A percentile compares a stretch with the other conserved stretches of the same genome.
Conservation (phyloP, 2,888 invertebrate species). For the Eupithecia abbreviata region DNA sequence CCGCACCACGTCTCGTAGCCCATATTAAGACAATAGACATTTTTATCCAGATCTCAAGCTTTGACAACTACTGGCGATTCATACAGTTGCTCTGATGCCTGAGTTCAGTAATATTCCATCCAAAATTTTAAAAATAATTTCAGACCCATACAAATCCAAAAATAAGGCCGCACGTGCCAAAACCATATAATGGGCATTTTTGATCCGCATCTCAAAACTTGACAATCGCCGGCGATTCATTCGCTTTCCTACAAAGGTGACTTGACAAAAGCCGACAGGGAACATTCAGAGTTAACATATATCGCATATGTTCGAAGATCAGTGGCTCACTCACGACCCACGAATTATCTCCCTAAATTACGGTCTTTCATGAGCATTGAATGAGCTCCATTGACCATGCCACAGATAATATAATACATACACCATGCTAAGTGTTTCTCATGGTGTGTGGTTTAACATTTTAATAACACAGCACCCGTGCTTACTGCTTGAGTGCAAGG, state of each 20-base stretch:
- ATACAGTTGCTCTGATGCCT: background rate
- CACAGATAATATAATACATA: no score
- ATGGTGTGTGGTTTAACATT: slow-evolving; percentile 9
- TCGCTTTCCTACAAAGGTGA: background rate
- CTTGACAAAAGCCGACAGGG: background rate
- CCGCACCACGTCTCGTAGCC: background rate
- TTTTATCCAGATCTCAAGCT: background rate
- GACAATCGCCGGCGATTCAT: background rate
- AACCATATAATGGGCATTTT: background rate
- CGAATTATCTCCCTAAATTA: slow-evolving; percentile 25
- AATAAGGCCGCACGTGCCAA: background rate
- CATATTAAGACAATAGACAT: background rate
- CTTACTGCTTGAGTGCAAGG: background rate
- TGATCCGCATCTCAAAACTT: background rate
- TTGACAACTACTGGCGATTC: background rate
- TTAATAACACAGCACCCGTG: background rate
- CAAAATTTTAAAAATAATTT: background rate
- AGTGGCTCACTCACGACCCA: slow-evolving; percentile 22
- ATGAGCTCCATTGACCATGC: slow-evolving; percentile 12
- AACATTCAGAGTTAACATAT: background rate
- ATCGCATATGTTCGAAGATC: slow-evolving; percentile 26
- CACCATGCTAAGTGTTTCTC: slow-evolving; percentile 10
- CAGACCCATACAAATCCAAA: background rate
- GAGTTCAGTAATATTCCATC: background rate
- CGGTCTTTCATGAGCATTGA: slow-evolving; percentile 14